Percentiles rank a stretch among this genome's conserved stretches.
phyloP scores from a whole-genome alignment of 2,113 vertebrate genomes.

The Thunnus thynnus region DNA sequence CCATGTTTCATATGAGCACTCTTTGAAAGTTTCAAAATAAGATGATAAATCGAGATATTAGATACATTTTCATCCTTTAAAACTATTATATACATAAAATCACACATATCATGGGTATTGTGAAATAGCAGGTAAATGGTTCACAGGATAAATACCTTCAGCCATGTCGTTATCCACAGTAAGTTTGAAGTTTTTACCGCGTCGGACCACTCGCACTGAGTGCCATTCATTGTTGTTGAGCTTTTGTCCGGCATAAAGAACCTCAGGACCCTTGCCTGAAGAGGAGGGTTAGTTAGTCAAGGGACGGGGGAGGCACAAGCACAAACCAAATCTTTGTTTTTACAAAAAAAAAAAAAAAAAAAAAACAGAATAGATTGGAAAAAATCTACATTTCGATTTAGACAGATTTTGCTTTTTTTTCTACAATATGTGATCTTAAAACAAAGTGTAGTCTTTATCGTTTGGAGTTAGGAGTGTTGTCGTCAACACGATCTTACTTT shows the following conservation, averaged over 20 bases:
- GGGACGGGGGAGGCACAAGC: conserved; percentile 45
- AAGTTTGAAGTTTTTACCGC: conserved; percentile 94
- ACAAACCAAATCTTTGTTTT: conserved; percentile 67
- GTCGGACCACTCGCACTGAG: conserved; percentile 93
- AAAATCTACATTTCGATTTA: too few species aligned
- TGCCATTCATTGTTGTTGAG: conserved; percentile 99
- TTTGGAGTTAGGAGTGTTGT: neutral
- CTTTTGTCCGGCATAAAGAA: conserved; percentile 96
- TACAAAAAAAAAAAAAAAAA: neutral
- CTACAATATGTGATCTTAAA: neutral
- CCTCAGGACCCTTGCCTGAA: conserved; percentile 97
- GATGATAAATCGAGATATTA: neutral
- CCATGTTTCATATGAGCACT: neutral
- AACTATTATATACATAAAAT: neutral
- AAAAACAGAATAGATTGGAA: too few species aligned
- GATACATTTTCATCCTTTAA: neutral
- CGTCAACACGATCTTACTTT: neutral
- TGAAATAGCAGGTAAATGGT: neutral
- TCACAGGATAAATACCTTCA: conserved; percentile 86
- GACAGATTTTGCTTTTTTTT: too few species aligned
- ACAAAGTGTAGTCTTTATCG: neutral
- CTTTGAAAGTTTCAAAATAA: neutral
- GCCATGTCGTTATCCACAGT: conserved; percentile 96
- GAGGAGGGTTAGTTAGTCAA: conserved; percentile 80
- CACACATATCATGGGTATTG: neutral